Percentiles rank a stretch among this genome's conserved stretches.
Evolutionary conservation across 2,113 vertebrate species (phyloP).

Genomic region (Aptenodytes patagonicus): DNA sequence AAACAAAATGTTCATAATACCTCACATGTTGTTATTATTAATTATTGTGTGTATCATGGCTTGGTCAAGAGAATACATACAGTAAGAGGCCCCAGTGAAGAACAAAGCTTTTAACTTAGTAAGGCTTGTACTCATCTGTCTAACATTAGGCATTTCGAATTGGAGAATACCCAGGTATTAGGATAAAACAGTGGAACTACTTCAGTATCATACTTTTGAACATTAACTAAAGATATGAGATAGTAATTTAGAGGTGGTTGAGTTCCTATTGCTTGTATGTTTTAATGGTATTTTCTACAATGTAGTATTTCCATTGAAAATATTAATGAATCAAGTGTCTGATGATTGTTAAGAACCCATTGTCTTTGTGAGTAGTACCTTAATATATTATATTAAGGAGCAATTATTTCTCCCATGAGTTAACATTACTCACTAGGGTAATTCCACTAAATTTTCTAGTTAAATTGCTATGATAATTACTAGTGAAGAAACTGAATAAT

Average conservation of each 20-base stretch:
- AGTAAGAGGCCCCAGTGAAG: not conserved
- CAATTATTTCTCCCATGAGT: not conserved
- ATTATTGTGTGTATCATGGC: not conserved
- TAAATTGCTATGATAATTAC: not conserved
- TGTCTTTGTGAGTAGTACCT: not conserved
- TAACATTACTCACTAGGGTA: not conserved
- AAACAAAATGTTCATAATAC: not conserved
- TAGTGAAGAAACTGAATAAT: not conserved
- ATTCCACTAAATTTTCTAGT: not conserved
- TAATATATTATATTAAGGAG: not conserved
- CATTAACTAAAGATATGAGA: not conserved
- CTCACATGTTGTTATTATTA: not conserved
- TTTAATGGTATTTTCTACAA: not conserved
- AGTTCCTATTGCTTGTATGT: not conserved
- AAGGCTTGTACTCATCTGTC: not conserved
- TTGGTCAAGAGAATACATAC: not conserved
- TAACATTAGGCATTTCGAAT: not conserved
- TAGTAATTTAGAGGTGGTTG: not conserved
- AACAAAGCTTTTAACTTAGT: not conserved
- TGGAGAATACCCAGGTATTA: not conserved
- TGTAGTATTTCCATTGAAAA: not conserved
- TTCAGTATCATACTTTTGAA: not conserved
- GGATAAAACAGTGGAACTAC: not conserved
- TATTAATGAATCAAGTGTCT: not conserved
- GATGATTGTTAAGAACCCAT: not conserved